phyloP scores from a whole-genome alignment of 2,113 vertebrate genomes.

The Cavia porcellus region DNA sequence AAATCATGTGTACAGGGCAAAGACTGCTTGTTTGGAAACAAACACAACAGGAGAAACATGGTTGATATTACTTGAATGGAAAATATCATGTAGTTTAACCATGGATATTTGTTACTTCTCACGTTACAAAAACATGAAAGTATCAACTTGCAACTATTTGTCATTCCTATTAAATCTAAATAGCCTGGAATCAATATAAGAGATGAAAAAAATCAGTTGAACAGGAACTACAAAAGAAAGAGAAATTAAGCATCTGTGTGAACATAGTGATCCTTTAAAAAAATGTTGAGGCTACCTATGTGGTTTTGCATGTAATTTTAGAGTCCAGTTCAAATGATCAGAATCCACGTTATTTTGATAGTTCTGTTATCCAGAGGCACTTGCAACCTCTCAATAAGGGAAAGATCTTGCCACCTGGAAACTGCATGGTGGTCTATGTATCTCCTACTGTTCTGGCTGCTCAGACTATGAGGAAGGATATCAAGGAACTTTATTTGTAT shows the following conservation, averaged over 20 bases:
- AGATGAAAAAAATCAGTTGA: conserved; percentile 31
- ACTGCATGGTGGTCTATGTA: neutral
- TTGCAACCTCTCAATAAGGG: conserved; percentile 5
- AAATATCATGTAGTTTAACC: neutral
- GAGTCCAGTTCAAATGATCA: neutral
- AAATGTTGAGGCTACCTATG: neutral
- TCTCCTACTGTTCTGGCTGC: neutral
- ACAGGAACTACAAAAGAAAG: conserved; percentile 19
- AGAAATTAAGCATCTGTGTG: neutral
- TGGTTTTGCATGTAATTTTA: neutral
- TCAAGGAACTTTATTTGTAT: neutral
- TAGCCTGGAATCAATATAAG: neutral
- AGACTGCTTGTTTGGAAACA: neutral
- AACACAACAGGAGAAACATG: neutral
- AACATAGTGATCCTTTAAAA: neutral
- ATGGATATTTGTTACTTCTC: neutral
- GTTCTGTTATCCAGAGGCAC: neutral
- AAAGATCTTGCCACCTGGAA: neutral
- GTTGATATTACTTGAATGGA: neutral
- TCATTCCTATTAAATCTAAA: conserved; percentile 16
- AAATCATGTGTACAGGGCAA: neutral
- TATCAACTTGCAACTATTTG: neutral
- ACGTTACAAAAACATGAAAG: neutral
- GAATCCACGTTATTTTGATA: neutral
- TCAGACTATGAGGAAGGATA: neutral